Percentiles rank a stretch among this genome's conserved stretches.
phyloP scores from a whole-genome alignment of 1,140 invertebrate genomes.

The Triops cancriformis region DNA sequence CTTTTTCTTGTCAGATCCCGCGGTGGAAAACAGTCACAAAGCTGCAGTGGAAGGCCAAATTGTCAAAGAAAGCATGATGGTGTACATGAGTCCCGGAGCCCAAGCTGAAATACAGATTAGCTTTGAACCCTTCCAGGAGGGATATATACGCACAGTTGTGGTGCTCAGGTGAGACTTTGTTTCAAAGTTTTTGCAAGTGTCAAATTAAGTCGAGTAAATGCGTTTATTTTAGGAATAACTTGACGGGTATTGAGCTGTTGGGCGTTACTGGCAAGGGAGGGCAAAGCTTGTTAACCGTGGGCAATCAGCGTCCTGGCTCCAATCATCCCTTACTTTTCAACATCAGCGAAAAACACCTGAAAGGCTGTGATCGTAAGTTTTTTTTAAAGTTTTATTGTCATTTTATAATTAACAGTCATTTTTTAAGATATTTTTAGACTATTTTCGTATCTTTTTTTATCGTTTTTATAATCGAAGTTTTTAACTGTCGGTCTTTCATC shows the following conservation, averaged over 20 bases:
- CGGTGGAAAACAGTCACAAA: not conserved
- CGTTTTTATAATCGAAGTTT: too few species aligned
- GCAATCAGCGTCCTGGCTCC: conserved; percentile 74
- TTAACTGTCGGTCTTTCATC: too few species aligned
- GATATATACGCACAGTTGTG: conserved; percentile 31
- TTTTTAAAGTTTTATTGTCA: too few species aligned
- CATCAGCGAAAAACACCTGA: conserved; percentile 69
- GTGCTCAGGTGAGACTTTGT: not conserved
- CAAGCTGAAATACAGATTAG: conserved; percentile 44
- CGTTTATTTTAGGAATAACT: conserved; percentile 66
- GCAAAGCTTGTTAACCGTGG: conserved; percentile 77
- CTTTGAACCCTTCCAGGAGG: conserved; percentile 47
- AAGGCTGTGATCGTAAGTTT: conserved; percentile 63
- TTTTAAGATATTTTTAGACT: too few species aligned
- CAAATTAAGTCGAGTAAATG: conserved; percentile 29
- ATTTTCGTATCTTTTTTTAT: conserved; percentile 23
- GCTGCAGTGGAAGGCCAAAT: conserved; percentile 26
- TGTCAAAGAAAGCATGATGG: conserved; percentile 38
- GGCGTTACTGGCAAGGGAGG: conserved; percentile 73
- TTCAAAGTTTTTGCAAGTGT: not conserved
- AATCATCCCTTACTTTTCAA: conserved; percentile 68
- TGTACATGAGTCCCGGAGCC: conserved; percentile 43
- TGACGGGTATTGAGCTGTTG: conserved; percentile 81
- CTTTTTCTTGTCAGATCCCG: conserved; percentile 15
- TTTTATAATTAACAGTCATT: too few species aligned